A percentile compares a stretch with the other conserved stretches of the same genome.
phyloP scores from a whole-genome alignment of 2,797 vertebrate species.

The Oophaga sylvatica region DNA sequence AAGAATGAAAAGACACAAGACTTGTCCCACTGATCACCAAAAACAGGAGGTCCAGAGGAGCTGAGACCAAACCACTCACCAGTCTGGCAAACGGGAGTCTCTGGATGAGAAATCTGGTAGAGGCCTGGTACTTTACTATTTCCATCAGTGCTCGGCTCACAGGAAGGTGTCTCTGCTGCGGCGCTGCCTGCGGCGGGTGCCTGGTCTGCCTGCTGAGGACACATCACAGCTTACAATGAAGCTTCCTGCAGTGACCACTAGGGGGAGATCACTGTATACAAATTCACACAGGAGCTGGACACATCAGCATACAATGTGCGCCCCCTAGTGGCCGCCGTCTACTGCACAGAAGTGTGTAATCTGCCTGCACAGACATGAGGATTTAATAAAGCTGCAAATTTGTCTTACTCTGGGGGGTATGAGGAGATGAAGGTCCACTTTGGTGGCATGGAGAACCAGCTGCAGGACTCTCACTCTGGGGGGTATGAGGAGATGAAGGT shows the following conservation, averaged over 20 bases:
- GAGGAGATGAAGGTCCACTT: too few relatives aligned
- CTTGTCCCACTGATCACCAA: too few relatives aligned
- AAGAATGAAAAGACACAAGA: not conserved
- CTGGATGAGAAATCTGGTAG: slow-evolving; percentile 75
- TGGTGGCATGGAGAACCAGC: too few relatives aligned
- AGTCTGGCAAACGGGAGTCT: slow-evolving; percentile 76
- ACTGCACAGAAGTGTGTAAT: too few relatives aligned
- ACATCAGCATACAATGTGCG: too few relatives aligned
- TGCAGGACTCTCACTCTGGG: too few relatives aligned
- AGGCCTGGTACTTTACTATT: slow-evolving; percentile 82
- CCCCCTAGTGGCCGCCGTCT: too few relatives aligned
- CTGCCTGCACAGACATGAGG: too few relatives aligned
- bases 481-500: too few relatives aligned
- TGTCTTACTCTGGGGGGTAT: too few relatives aligned
- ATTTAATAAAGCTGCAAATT: too few relatives aligned
- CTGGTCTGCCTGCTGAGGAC: not conserved
- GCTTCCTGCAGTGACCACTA: not conserved
- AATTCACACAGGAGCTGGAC: not conserved
- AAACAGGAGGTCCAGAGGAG: not conserved
- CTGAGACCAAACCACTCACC: slow-evolving; percentile 64
- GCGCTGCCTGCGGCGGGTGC: not conserved
- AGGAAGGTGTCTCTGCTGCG: slow-evolving; percentile 70
- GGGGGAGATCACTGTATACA: not conserved
- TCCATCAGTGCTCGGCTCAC: slow-evolving; percentile 79
- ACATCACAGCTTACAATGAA: not conserved